Evolutionary conservation across 2,888 invertebrate species (phyloP), one percentile per base, ranked within the genome.

Genomic region (Thymelicus acteon): DNA sequence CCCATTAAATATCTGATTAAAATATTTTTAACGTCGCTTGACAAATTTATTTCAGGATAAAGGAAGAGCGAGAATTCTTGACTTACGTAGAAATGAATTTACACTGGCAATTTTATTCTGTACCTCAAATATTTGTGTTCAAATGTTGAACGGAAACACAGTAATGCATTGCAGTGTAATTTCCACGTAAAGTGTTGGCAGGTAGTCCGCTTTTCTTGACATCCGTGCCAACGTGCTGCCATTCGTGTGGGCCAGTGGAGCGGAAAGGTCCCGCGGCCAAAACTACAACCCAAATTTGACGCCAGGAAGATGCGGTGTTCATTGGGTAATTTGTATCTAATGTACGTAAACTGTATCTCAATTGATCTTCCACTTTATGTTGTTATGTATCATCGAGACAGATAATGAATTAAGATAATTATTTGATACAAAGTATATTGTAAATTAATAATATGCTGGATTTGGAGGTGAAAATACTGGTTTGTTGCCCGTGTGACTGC

Each of bases 121-220:
- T 39, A 15, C 6, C 40, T 67, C 12, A 37, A 31, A 37, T 48
- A 62, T 68, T 68, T 68, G 68, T 44, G 19, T 37, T 52, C 52
- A 44, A 52, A 67, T 68, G 61, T 61, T 8, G 40, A 62, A 40
- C 54, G 57, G 62, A 62, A 68, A 68, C 68, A 49, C 31, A 39
- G 40, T 62, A 68, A 62, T 62, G 54, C 54, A 62, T 57, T 10
- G 67, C 61, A 61, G 40, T 52, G 67, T 15, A 68, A 47, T 62
- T 68, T 68, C 47, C 63, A 12, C 64, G 6, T 57, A 62, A 70
- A 70, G 64, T 70, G 49, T 70, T 70, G 70, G 64, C 70, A 70
- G 70, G 70, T 65, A 52, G 64, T 64, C 64, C 60, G 48, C 60
- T 70, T 70, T 64, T 64, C 60, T 64, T 49, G 70, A 60, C 70